These are phyloP conservation scores for Apocheima hispidaria DNA, from an alignment of 2,888 invertebrate genomes.

Conservation along the genomic window DNA sequence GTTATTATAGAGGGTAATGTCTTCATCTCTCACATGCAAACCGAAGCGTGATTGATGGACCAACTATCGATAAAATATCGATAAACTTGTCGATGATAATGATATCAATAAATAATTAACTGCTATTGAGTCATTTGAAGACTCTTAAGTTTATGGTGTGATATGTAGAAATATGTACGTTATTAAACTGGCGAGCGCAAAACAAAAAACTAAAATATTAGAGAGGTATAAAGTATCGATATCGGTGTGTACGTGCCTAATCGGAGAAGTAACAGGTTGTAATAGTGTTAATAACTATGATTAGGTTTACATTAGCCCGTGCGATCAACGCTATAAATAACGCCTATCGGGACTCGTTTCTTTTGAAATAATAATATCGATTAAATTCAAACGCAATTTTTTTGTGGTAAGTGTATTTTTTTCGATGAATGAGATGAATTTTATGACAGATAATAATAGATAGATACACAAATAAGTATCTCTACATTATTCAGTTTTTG, in stretches of 20 bases:
- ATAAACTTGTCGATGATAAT: constrained; percentile 60
- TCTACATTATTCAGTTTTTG: too few species aligned
- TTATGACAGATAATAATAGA: too few species aligned
- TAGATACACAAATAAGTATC: too few species aligned
- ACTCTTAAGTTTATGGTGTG: constrained; percentile 50
- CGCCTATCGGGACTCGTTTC: constrained; percentile 55
- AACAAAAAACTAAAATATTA: constrained; percentile 22
- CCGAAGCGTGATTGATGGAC: constrained; percentile 63
- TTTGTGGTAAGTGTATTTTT: constrained; percentile 38
- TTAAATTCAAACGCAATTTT: constrained; percentile 53
- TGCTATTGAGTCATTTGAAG: constrained; percentile 48
- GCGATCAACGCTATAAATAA: constrained; percentile 56
- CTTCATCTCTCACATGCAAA: constrained; percentile 70
- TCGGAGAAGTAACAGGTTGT: constrained; percentile 58
- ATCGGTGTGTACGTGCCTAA: constrained; percentile 37
- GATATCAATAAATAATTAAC: constrained; percentile 59
- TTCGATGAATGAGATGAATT: background rate
- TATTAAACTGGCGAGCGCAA: constrained; percentile 14
- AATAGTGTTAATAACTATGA: constrained; percentile 66
- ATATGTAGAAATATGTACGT: constrained; percentile 42
- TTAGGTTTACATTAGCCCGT: constrained; percentile 73
- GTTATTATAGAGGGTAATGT: constrained; percentile 73
- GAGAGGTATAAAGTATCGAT: constrained; percentile 28
- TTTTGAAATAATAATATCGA: constrained; percentile 51
- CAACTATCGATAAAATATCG: constrained; percentile 61